Conservation (phyloP, 2,888 invertebrate genomes). For the Drosophila siamana region DNA sequence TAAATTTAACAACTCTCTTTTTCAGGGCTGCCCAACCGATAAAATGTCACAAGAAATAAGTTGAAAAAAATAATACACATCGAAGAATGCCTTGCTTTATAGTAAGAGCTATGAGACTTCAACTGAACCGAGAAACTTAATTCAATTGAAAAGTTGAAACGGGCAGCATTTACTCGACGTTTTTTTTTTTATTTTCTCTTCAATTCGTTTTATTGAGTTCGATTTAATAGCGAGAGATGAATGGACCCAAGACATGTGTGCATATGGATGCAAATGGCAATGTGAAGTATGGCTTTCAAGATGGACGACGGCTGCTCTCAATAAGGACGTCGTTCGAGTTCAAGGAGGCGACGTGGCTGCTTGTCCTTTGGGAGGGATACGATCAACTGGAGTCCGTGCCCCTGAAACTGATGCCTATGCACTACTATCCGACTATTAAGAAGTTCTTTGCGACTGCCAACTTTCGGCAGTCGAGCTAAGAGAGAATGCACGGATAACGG, state of each 20-base stretch:
- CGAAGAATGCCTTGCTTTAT: no score
- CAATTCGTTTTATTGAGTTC: no score
- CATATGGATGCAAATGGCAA: slow-evolving; percentile 11
- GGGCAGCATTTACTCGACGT: not conserved
- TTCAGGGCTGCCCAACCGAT: not conserved
- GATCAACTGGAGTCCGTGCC: slow-evolving; percentile 18
- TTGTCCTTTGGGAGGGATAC: slow-evolving; percentile 25
- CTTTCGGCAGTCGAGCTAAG: not conserved
- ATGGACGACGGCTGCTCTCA: not conserved
- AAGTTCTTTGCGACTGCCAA: not conserved
- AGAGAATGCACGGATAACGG: no score
- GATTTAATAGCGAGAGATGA: slow-evolving; percentile 1
- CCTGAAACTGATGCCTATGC: not conserved
- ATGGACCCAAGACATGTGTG: slow-evolving; percentile 5
- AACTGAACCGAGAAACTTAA: not conserved
- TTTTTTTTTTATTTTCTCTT: not conserved
- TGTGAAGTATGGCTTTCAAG: slow-evolving; percentile 20
- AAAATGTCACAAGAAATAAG: not conserved
- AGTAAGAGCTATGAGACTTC: not conserved
- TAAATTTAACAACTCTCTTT: not conserved
- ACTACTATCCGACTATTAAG: not conserved
- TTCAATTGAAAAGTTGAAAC: not conserved
- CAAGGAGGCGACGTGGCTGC: slow-evolving; percentile 8
- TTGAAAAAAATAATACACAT: not conserved
- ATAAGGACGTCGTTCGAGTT: slow-evolving; percentile 6